Evolutionary conservation across 2,888 invertebrate species (phyloP).

Genomic region (Thereva unica): DNA sequence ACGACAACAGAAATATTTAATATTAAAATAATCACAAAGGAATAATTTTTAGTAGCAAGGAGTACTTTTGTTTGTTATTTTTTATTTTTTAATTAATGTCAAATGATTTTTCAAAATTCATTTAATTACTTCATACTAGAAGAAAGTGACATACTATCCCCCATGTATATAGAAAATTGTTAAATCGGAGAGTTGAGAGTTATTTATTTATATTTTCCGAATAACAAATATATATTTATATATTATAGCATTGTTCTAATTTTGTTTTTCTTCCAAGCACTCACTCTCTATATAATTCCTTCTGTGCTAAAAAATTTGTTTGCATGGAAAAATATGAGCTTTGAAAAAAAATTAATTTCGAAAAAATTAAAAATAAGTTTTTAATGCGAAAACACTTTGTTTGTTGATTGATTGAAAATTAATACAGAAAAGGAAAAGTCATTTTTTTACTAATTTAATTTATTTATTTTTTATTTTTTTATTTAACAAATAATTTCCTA

Average conservation of each 20-base stretch:
- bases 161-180: constrained; percentile 18
- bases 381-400: no score
- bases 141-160: constrained; percentile 12
- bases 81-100: no score
- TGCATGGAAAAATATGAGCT: constrained; percentile 19
- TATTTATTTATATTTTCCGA: not conserved
- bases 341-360: no score
- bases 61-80: no score
- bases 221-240: constrained; percentile 1
- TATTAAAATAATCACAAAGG: constrained; percentile 5
- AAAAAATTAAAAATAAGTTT: no score
- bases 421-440: no score
- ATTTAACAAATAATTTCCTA: no score
- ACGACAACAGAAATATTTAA: constrained; percentile 17
- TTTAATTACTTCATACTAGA: no score
- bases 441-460: no score
- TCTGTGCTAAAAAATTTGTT: constrained; percentile 21
- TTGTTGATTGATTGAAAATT: no score
- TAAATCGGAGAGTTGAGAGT: constrained; percentile 26
- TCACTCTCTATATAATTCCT: constrained; percentile 25
- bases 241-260: constrained; percentile 19
- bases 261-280: constrained; percentile 9
- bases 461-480: no score
- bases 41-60: not conserved
- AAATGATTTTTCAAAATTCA: no score